Conservation (phyloP, 2,888 invertebrate genomes). For the Rhopalosiphum nymphaeae region DNA sequence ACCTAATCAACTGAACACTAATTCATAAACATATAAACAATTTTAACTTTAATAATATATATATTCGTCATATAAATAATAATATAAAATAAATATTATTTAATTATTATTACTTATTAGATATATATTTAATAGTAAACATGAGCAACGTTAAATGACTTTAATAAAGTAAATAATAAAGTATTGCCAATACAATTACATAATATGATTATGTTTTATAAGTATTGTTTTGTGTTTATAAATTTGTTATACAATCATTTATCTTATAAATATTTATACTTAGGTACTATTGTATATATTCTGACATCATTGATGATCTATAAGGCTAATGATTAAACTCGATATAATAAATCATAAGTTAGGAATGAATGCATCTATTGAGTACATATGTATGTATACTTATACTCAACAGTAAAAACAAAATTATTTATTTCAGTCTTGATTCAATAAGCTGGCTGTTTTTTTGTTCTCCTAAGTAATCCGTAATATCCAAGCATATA, state of each 20-base stretch:
- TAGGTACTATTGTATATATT: background rate
- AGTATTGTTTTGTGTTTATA: too few relatives aligned
- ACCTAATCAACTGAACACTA: background rate
- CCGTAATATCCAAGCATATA: conserved; percentile 51
- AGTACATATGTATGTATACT: background rate
- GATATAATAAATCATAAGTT: background rate
- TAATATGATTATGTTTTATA: background rate
- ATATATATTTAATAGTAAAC: background rate
- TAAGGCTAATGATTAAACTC: background rate
- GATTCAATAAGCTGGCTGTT: conserved; percentile 44
- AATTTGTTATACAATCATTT: too few relatives aligned
- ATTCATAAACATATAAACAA: background rate
- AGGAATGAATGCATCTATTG: background rate
- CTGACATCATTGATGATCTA: background rate
- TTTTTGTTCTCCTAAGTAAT: conserved; percentile 37
- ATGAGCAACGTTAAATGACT: background rate
- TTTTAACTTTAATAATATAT: background rate
- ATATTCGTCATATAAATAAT: background rate
- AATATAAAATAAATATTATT: background rate
- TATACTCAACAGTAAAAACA: background rate
- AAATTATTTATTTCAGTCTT: background rate
- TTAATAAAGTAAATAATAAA: background rate
- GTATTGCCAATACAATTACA: background rate
- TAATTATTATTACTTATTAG: background rate
- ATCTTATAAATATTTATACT: too few relatives aligned